Evolutionary conservation across 2,888 invertebrate genomes (phyloP).

Genomic region (Pristionchus fissidentatus): DNA sequence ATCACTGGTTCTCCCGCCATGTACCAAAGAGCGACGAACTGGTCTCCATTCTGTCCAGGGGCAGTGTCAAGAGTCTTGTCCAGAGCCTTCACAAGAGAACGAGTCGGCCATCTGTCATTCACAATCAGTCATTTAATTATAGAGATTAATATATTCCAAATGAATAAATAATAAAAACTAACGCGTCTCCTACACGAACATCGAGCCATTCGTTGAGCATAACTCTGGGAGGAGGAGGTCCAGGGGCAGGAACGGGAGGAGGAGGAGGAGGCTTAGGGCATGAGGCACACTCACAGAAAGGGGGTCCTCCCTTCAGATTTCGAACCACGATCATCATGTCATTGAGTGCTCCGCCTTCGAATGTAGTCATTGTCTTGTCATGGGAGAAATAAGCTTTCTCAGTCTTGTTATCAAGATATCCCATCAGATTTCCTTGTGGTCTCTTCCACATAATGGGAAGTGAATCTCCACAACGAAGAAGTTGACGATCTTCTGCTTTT

Average conservation of each 20-base stretch:
- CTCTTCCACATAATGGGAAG: conserved; percentile 63
- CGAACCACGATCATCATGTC: conserved; percentile 53
- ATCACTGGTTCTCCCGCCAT: conserved; percentile 60
- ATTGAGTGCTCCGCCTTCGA: background rate
- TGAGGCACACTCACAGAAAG: conserved; percentile 52
- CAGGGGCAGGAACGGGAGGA: conserved; percentile 50
- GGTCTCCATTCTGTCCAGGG: conserved; percentile 41
- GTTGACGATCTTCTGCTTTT: conserved; percentile 54
- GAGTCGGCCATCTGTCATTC: conserved; percentile 52
- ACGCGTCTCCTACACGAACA: background rate
- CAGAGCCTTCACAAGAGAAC: conserved; percentile 35
- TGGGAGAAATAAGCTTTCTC: conserved; percentile 59
- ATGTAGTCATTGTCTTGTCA: conserved; percentile 53
- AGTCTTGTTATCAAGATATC: conserved; percentile 65
- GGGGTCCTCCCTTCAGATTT: conserved; percentile 59
- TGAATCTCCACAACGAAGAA: conserved; percentile 59
- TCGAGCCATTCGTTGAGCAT: conserved; percentile 58
- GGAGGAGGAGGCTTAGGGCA: conserved; percentile 48
- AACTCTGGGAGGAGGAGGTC: conserved; percentile 54
- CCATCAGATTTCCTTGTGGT: conserved; percentile 51
- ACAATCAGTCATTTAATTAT: too few species aligned
- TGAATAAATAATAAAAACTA: background rate
- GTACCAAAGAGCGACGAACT: conserved; percentile 44
- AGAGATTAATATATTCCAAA: background rate
- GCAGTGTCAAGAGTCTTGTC: conserved; percentile 50